Evolutionary conservation across 30 jellyfish, hydroid and myxozoan species (phyloP), one percentile per base, ranked within the genome.

Genomic region (Pseudorhiza aurosa): DNA sequence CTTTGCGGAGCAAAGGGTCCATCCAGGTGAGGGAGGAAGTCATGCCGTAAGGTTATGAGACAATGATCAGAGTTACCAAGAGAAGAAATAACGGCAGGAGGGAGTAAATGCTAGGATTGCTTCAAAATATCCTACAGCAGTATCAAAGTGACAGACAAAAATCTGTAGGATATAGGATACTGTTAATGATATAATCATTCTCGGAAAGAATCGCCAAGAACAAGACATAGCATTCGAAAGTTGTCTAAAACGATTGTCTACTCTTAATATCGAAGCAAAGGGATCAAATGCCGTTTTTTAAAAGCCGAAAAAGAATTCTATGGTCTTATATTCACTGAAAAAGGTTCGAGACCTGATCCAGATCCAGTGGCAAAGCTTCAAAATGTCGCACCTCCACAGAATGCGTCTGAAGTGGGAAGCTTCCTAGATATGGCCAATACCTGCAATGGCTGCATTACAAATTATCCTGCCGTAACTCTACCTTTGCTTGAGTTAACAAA

Each of bases 311-410:
- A 18, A 9, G 45, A 70, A 43, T 70, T 70, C 30, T 70, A 70
- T 44, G 87, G 87, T 29, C 83, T 73, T 2, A 35, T 56, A 2
- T 73, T 73, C 82, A 51, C 60, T 2, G 80, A 26, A 24, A 53
- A 73, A n/a, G 87, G 82, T 11, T 29, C 70, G 30, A 51, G 77
- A 30, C 87, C 78, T 19, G 87, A 73, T 35, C 87, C 82, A 8
- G 87, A 73, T 10, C 9, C 63, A 70, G 76, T 70, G 7, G 5
- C 18, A 18, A 42, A 70, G 7, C 76, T 42, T 14, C 35, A 6
- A 21, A 70, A 70, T 4, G 75, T 50, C 45, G 73, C 76, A 44
- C 75, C 84, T 6, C 84, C 84, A 8, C 68, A 39, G 76, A 21
- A 39, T 44, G 84, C 72, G 2, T 18, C 75, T 21, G 84, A 70